phyloP scores from a whole-genome alignment of 2,113 vertebrate species.

The Cyanoliseus patagonus region DNA sequence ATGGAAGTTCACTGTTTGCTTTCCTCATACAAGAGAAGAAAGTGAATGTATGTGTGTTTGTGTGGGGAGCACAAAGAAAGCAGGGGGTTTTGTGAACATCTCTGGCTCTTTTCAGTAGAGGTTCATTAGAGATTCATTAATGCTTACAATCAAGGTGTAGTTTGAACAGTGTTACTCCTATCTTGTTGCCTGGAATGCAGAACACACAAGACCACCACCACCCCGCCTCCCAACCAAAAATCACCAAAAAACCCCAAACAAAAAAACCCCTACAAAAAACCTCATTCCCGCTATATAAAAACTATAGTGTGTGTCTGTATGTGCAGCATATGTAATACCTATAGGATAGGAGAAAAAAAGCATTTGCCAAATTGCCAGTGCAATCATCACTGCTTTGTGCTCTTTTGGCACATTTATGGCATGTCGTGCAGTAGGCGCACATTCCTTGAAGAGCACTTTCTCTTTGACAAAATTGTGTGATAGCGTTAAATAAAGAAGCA shows the following conservation, averaged over 20 bases:
- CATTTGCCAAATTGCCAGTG: neutral
- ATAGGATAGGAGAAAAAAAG: neutral
- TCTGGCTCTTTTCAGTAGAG: neutral
- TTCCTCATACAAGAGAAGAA: conserved; percentile 15
- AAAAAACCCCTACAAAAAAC: neutral
- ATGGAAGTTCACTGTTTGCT: conserved; percentile 51
- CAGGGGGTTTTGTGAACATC: neutral
- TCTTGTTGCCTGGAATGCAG: neutral
- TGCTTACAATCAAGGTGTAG: neutral
- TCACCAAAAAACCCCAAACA: neutral
- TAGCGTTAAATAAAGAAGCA: neutral
- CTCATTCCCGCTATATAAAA: neutral
- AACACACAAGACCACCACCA: neutral
- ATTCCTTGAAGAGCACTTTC: neutral
- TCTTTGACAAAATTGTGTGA: neutral
- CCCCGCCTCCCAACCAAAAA: neutral
- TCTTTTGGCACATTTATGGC: neutral
- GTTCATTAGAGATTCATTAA: neutral
- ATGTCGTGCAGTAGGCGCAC: too few species aligned
- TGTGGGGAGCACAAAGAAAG: neutral
- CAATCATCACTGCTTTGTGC: neutral
- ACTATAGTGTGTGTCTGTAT: fast-evolving
- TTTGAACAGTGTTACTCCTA: neutral
- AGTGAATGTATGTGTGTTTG: neutral
- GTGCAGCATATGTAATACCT: neutral